Percentiles rank a stretch among this genome's conserved stretches.
Conservation (phyloP, 2,797 vertebrate species). For the Neostethus bicornis region DNA sequence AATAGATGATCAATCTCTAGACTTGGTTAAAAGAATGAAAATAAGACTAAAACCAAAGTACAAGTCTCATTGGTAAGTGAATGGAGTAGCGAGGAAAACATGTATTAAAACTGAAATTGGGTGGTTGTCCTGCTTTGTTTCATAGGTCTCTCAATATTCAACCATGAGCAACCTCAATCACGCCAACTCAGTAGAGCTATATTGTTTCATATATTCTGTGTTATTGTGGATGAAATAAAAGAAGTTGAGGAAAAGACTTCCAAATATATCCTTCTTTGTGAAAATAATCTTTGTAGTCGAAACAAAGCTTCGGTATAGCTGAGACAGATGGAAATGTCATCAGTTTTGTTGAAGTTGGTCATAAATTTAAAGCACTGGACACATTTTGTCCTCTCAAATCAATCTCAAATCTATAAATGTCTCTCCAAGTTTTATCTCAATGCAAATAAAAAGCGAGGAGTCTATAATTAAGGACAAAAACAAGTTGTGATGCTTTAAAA, state of each 20-base stretch:
- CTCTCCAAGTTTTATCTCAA: not conserved
- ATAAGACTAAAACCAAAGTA: too few relatives aligned
- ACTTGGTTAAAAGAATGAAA: too few relatives aligned
- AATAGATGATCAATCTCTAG: too few relatives aligned
- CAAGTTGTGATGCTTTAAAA: not conserved
- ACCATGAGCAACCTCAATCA: not conserved
- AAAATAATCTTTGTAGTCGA: not conserved
- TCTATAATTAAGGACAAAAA: not conserved
- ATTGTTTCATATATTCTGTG: too few relatives aligned
- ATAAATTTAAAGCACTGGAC: not conserved
- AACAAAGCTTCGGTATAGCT: not conserved
- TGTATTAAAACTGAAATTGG: too few relatives aligned
- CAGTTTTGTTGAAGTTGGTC: not conserved
- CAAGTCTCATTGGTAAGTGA: too few relatives aligned
- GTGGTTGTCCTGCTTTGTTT: too few relatives aligned
- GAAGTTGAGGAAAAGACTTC: not conserved
- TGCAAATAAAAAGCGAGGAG: not conserved
- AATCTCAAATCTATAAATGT: not conserved
- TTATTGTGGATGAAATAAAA: not conserved
- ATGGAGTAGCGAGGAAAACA: too few relatives aligned
- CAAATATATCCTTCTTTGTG: not conserved
- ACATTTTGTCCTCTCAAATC: not conserved
- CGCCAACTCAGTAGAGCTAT: not conserved
- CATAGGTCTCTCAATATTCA: too few relatives aligned
- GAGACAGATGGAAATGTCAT: not conserved